These are phyloP conservation scores for Cheirogaleus major DNA, from an alignment of 2,797 vertebrate genomes.

Conservation along the genomic window DNA sequence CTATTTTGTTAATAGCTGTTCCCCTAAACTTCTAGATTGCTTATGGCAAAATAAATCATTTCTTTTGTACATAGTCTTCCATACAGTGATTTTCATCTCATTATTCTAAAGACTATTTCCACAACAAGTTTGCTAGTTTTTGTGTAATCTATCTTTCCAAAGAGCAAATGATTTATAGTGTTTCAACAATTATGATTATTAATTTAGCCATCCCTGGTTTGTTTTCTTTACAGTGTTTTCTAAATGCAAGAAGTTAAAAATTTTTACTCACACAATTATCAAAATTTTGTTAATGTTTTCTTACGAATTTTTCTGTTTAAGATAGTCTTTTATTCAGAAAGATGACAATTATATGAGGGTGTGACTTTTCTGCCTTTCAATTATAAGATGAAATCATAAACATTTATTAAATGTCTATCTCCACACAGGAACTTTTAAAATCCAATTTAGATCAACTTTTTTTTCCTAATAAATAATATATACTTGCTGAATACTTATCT, in stretches of 20 bases:
- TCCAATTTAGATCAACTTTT: not conserved
- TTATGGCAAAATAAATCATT: slow-evolving; percentile 47
- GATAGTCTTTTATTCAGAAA: not conserved
- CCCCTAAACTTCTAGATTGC: not conserved
- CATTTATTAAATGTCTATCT: not conserved
- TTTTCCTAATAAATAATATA: not conserved
- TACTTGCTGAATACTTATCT: not conserved
- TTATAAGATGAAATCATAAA: not conserved
- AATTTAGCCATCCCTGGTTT: slow-evolving; percentile 6
- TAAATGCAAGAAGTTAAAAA: slow-evolving; percentile 14
- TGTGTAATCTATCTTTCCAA: slow-evolving; percentile 47
- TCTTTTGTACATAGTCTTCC: slow-evolving; percentile 31
- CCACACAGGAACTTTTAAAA: not conserved
- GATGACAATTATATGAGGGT: not conserved
- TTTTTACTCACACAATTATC: not conserved
- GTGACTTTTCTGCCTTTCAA: not conserved
- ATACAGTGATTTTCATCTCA: slow-evolving; percentile 14
- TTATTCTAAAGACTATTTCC: slow-evolving; percentile 14
- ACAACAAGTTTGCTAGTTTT: not conserved
- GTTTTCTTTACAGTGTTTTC: not conserved
- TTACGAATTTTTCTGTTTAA: slow-evolving; percentile 6
- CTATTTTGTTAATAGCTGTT: not conserved
- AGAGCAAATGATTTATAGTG: not conserved
- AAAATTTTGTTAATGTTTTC: not conserved
- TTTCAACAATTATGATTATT: slow-evolving; percentile 32